phyloP scores from a whole-genome alignment of 2,888 invertebrate genomes.

The Mechanitis messenoides region DNA sequence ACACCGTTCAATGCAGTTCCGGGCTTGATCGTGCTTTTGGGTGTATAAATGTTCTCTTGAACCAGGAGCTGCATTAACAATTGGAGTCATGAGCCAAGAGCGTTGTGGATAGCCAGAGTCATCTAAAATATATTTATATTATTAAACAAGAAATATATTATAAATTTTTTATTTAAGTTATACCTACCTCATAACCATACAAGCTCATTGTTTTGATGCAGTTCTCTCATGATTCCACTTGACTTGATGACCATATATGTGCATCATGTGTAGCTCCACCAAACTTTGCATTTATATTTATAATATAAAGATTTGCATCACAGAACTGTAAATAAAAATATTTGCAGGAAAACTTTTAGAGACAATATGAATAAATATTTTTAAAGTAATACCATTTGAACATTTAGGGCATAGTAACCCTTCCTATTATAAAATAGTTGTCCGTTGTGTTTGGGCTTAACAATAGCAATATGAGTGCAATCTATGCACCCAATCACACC shows the following conservation, averaged over 20 bases:
- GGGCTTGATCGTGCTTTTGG: constrained; percentile 23
- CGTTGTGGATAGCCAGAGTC: constrained; percentile 32
- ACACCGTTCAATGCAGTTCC: constrained; percentile 31
- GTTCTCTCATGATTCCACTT: neutral
- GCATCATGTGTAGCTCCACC: constrained; percentile 28
- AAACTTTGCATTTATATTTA: constrained; percentile 25
- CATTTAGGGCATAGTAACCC: constrained; percentile 10
- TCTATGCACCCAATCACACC: constrained; percentile 31
- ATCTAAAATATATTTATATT: constrained; percentile 20
- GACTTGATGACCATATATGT: constrained; percentile 17
- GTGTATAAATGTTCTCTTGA: constrained; percentile 31
- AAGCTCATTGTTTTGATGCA: constrained; percentile 5
- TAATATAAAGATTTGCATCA: constrained; percentile 20
- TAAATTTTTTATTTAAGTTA: neutral
- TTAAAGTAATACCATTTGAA: constrained; percentile 26
- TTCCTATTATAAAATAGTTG: constrained; percentile 26
- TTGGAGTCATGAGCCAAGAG: constrained; percentile 31
- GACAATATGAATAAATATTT: neutral
- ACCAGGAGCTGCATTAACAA: constrained; percentile 29
- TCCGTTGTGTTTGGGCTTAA: constrained; percentile 27
- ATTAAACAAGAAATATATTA: constrained; percentile 5
- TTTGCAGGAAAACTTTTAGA: no score
- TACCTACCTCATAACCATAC: constrained; percentile 22
- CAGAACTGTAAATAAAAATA: constrained; percentile 8
- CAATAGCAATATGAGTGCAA: constrained; percentile 30